Percentiles rank a stretch among this genome's conserved stretches.
Conservation (phyloP, 2,888 invertebrate species). For the Calliopum simillimum region DNA sequence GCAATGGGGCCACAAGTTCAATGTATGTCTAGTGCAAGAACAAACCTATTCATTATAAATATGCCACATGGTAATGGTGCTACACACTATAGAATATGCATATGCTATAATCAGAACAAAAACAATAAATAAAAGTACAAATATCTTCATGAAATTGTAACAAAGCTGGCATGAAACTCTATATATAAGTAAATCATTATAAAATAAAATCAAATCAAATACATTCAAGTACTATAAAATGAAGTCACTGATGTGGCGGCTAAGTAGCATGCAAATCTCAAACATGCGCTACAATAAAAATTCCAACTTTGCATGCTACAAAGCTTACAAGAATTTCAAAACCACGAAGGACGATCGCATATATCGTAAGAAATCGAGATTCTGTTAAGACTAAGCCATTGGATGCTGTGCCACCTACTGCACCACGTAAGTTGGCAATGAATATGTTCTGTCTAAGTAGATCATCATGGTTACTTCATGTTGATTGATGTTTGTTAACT, state of each 20-base stretch:
- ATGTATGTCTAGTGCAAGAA: neutral
- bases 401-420: too few species aligned
- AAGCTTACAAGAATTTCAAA: too few species aligned
- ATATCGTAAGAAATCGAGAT: too few species aligned
- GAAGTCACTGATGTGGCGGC: neutral
- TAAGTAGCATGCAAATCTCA: neutral
- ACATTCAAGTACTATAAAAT: neutral
- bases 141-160: too few species aligned
- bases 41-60: too few species aligned
- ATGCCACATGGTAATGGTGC: too few species aligned
- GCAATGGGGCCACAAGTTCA: constrained; percentile 7
- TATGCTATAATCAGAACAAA: neutral
- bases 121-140: neutral
- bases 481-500: neutral
- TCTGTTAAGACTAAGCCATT: too few species aligned
- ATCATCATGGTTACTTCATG: neutral
- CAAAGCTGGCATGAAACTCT: neutral
- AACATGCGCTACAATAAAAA: neutral
- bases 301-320: too few species aligned
- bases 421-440: neutral
- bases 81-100: too few species aligned
- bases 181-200: neutral
- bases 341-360: too few species aligned
- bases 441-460: neutral
- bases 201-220: neutral